Evolutionary conservation across 2,888 invertebrate species (phyloP), one percentile per base, ranked within the genome.

Genomic region (Nebria brevicollis): DNA sequence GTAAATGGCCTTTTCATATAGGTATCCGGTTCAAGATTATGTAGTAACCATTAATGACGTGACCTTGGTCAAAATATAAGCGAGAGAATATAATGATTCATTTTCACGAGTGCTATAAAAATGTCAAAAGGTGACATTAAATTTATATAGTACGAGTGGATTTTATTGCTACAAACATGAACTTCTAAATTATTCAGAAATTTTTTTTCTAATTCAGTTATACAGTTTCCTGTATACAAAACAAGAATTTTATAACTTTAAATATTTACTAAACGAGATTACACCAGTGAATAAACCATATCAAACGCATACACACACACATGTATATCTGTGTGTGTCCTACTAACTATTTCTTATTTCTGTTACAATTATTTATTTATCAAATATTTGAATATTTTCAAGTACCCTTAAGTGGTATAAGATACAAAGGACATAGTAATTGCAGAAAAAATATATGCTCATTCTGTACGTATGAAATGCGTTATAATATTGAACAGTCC

Each of bases 401-500:
- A 34, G 34, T 34, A 34, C 5, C 34, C 34, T 34, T 34, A 34
- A 34, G 34, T 34, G 34, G 34, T 34, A 34, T 11, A 54, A 8
- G 8, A 54, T 54, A 54, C 11, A 2, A 3, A 2, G 54, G 54
- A 54, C 4, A 54, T 54, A 54, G 7, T 54, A 7, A 54, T 54
- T 11, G 8, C 54, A 54, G 54, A 54, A 54, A 54, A 34, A 54
- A 54, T 54, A 8, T 6, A 8, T 13, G 54, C 54, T 54, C 13
- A 54, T 8, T 13, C 1, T 11, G 6, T 54, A 54, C 34, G 5
- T 54, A 54, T 3, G 54, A 26, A 11, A 26, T 70, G 10, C 25
- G 70, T 15, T 70, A 70, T 20, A 68, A 70, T 70, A 70, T 34
- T 25, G 70, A 34, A 5, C 25, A 25, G 70, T 70, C 8, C 54